Percentiles rank a stretch among this genome's conserved stretches.
These are phyloP conservation scores for Neosalanx taihuensis DNA, from an alignment of 2,797 vertebrate species.

Conservation along the genomic window DNA sequence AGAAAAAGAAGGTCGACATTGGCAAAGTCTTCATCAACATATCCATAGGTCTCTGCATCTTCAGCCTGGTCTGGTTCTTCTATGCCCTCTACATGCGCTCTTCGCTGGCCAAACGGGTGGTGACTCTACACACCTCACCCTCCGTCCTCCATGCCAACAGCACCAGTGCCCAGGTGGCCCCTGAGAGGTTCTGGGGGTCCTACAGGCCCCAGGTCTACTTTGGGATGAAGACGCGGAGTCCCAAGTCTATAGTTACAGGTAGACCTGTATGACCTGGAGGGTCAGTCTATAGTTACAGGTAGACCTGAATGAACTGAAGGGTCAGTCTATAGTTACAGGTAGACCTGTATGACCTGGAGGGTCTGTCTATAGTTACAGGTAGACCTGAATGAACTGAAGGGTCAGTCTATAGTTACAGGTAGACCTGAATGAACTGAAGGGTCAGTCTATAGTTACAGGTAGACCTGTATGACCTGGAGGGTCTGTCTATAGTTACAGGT, in stretches of 20 bases:
- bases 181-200: constrained; percentile 87
- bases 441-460: no score
- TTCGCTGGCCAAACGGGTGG: constrained; percentile 71
- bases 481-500: no score
- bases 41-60: constrained; percentile 78
- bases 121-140: constrained; percentile 78
- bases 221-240: constrained; percentile 94
- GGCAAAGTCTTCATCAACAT: constrained; percentile 81
- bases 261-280: constrained; percentile 8
- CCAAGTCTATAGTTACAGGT: constrained; percentile 83
- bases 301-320: no score
- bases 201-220: constrained; percentile 95
- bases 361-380: no score
- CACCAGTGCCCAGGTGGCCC: constrained; percentile 72
- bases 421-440: no score
- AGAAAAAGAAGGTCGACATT: constrained; percentile 77
- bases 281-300: no score
- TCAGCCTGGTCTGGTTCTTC: constrained; percentile 82
- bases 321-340: no score
- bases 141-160: constrained; percentile 72
- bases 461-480: no score
- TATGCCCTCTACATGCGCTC: constrained; percentile 78
- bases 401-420: no score
- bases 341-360: no score
- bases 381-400: no score